A percentile compares a stretch with the other conserved stretches of the same genome.
phyloP scores from a whole-genome alignment of 1,140 invertebrate genomes.

The Heterodera carotae region DNA sequence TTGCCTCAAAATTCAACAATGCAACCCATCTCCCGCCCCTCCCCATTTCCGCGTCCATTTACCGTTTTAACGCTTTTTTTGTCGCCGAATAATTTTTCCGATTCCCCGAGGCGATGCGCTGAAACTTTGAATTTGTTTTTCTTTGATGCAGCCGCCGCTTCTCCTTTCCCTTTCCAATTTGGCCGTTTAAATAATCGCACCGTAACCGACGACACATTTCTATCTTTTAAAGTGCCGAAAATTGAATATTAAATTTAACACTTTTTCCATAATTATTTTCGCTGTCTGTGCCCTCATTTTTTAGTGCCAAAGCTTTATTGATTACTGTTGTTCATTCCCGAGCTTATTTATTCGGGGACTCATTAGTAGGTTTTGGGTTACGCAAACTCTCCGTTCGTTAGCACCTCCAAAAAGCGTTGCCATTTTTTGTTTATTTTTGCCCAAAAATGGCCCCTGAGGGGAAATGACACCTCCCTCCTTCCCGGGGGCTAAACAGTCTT shows the following conservation, averaged over 20 bases:
- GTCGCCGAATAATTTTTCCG: background rate
- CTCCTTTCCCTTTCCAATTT: background rate
- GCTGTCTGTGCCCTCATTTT: no score
- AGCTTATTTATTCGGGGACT: background rate
- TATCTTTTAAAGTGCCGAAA: no score
- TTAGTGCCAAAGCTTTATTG: background rate
- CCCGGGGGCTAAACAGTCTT: no score
- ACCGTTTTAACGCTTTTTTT: background rate
- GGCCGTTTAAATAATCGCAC: background rate
- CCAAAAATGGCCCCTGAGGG: background rate
- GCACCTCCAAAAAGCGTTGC: background rate
- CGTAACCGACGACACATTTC: no score
- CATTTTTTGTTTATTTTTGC: background rate
- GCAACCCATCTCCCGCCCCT: no score
- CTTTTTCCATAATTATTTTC: background rate
- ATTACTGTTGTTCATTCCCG: background rate
- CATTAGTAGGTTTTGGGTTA: background rate
- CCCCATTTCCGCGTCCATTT: background rate
- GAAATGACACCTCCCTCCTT: background rate
- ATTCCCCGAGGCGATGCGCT: background rate
- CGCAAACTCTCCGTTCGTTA: background rate
- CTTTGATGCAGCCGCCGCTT: background rate
- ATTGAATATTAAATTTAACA: no score
- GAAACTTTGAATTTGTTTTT: background rate
- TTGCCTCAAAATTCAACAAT: slow-evolving; percentile 2